phyloP scores from a whole-genome alignment of 2,797 vertebrate species.

The Danio albolineatus region DNA sequence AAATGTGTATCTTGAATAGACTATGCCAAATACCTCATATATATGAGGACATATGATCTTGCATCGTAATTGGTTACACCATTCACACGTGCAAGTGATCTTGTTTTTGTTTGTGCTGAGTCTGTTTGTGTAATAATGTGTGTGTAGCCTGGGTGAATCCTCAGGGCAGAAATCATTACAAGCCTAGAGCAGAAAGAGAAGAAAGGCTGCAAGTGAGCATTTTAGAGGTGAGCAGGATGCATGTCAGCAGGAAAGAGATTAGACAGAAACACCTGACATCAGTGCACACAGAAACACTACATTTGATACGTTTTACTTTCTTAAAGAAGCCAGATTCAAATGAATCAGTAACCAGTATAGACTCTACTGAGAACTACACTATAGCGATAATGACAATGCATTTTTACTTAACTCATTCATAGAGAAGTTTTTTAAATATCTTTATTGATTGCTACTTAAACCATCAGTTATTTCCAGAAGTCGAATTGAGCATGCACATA shows the following conservation, averaged over 20 bases:
- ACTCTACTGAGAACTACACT: too few species aligned
- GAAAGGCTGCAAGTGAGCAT: background rate
- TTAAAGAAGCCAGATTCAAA: background rate
- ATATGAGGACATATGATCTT: too few species aligned
- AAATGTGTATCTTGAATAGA: too few species aligned
- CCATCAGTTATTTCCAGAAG: background rate
- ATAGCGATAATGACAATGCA: background rate
- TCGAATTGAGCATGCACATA: background rate
- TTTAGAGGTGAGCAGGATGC: background rate
- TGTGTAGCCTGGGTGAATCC: background rate
- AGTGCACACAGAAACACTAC: background rate
- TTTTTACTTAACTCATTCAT: background rate
- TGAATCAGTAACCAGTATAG: background rate
- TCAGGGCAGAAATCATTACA: background rate
- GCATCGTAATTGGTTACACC: too few species aligned
- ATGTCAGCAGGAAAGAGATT: conserved; percentile 11
- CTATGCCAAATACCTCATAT: too few species aligned
- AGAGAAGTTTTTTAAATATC: conserved; percentile 6
- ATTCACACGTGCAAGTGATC: background rate
- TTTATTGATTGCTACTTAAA: conserved; percentile 4
- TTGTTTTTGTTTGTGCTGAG: background rate
- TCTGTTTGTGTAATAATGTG: too few species aligned
- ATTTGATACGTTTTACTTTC: background rate
- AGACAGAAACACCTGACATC: background rate
- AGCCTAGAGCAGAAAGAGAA: background rate